Evolutionary conservation across 2,888 invertebrate genomes (phyloP).

Genomic region (Omphaloscelis lunosa): DNA sequence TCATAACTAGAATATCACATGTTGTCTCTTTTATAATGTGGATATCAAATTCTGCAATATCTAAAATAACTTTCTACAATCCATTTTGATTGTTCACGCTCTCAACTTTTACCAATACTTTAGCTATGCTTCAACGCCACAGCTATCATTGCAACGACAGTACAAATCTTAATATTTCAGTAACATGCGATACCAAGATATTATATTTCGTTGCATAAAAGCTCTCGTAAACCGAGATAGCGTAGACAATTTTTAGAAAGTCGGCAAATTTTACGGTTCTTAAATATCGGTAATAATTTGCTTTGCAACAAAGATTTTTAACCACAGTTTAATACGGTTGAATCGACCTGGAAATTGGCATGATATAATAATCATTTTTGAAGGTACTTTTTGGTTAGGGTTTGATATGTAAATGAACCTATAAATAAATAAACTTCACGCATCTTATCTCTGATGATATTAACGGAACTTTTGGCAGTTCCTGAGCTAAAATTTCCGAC

Average conservation of each 20-base stretch:
- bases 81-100: constrained; percentile 8
- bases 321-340: constrained; percentile 52
- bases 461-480: not conserved
- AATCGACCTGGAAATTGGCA: constrained; percentile 34
- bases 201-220: constrained; percentile 55
- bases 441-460: not conserved
- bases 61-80: constrained; percentile 32
- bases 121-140: not conserved
- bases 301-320: constrained; percentile 57
- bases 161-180: constrained; percentile 40
- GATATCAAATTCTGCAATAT: constrained; percentile 9
- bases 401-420: not conserved
- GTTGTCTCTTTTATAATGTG: not conserved
- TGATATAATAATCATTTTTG: constrained; percentile 27
- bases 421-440: constrained; percentile 3
- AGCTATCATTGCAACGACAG: constrained; percentile 13
- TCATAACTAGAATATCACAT: not conserved
- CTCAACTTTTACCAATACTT: constrained; percentile 41
- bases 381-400: not conserved
- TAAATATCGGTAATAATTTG: constrained; percentile 52
- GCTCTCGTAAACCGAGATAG: constrained; percentile 58
- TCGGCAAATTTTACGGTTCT: constrained; percentile 59
- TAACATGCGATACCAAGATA: constrained; percentile 58
- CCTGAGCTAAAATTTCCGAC: not conserved
- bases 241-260: constrained; percentile 73